phyloP scores from a whole-genome alignment of 2,888 invertebrate genomes.

The Rotaria magnacalcarata region DNA sequence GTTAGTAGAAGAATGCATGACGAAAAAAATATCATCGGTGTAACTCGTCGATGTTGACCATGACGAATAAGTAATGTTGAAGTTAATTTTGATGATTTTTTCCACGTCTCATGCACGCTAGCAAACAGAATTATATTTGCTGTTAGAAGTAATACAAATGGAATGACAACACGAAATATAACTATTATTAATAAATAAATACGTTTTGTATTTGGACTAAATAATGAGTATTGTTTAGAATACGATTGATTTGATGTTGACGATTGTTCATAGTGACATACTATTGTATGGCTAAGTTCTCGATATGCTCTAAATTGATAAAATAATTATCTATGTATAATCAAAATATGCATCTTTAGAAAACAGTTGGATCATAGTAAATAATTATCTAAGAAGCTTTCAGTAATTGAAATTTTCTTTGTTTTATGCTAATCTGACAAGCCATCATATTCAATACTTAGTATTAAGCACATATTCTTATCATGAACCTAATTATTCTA shows the following conservation, averaged over 20 bases:
- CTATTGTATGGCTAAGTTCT: neutral
- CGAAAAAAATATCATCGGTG: neutral
- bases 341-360: too few relatives aligned
- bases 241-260: neutral
- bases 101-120: neutral
- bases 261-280: neutral
- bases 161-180: neutral
- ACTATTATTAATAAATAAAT: neutral
- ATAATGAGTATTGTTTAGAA: neutral
- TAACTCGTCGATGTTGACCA: neutral
- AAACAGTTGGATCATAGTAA: too few relatives aligned
- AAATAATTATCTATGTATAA: too few relatives aligned
- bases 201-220: neutral
- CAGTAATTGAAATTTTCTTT: too few relatives aligned
- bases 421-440: too few relatives aligned
- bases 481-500: too few relatives aligned
- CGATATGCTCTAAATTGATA: neutral
- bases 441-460: too few relatives aligned
- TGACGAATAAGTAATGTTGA: neutral
- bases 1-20: constrained; percentile 1
- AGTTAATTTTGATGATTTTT: neutral
- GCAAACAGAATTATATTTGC: neutral
- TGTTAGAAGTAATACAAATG: neutral
- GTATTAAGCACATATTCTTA: too few relatives aligned
- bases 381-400: too few relatives aligned